Percentiles rank a stretch among this genome's conserved stretches.
phyloP scores from a whole-genome alignment of 2,113 vertebrate species.

The Haemorhous mexicanus region DNA sequence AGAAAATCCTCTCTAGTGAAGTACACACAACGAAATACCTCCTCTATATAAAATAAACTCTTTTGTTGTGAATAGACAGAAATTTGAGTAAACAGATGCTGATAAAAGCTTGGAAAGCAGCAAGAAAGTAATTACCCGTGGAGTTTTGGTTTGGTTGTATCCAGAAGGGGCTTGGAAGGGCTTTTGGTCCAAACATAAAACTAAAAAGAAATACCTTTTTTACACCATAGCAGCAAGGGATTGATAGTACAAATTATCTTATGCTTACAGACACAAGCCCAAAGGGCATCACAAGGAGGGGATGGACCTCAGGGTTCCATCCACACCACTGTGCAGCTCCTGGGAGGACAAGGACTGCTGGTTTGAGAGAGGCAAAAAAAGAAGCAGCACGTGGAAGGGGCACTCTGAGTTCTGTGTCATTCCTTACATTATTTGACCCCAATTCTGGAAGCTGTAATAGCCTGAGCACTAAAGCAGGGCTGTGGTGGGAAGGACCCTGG shows the following conservation, averaged over 20 bases:
- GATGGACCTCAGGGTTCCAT: background rate
- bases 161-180: background rate
- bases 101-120: background rate
- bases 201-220: background rate
- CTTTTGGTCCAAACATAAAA: background rate
- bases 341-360: background rate
- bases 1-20: background rate
- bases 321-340: background rate
- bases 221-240: background rate
- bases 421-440: background rate
- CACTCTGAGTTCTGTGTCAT: background rate
- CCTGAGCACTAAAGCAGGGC: background rate
- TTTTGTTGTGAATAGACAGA: background rate
- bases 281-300: background rate
- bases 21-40: background rate
- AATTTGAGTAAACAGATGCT: background rate
- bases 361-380: background rate
- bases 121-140: background rate
- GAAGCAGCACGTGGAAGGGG: background rate
- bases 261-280: background rate
- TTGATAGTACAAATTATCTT: background rate
- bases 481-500: background rate
- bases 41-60: background rate
- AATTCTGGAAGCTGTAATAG: background rate
- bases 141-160: background rate